Base-by-base conservation (phyloP, 2,888 invertebrate species). In the Malthinus flaveolus region DNA sequence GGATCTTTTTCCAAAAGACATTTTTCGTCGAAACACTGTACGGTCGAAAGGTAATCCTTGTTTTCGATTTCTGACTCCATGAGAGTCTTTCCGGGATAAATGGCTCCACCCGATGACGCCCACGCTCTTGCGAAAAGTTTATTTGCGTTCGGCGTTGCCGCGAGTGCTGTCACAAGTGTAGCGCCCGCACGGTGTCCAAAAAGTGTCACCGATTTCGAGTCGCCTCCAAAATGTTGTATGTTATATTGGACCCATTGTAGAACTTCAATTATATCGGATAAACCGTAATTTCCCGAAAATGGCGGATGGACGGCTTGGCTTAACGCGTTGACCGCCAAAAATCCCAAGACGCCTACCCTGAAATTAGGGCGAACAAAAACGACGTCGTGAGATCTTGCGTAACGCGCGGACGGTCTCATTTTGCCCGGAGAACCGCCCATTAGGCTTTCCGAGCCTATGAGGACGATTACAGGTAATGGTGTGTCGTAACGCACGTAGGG, bases 341-440 rank as follows among this genome's bases (percentile, higher is more conserved):
- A 95, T 3, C 96, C 96, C 54, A 78, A 62, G 5, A 70, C 74
- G 0, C 78, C 78, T 37, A 78, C 57, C 31, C 95, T 85, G 79
- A 94, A 94, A 73, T 94, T 93, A 3, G 94, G 93, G 61, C 91
- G 84, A 1, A 95, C 94, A 73, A 92, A 91, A 6, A 95, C 87
- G 1, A 93, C 88, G 73, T 93, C 90, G 59, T 89, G 86, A 1
- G 88, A 86, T 45, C 87, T 84, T 0, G 93, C 88, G 62, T 93
- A 86, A 37, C 88, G 81, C 0, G 91, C 86, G 0, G 91, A 90
- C 0, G 94, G 93, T 64, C 88, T 84, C 67, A 84, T 79, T 59
- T 83, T 82, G 3, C 89, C 88, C 0, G 91, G 89, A 6, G 90
- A 86, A 0, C 89, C 90, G 0, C 92, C 91, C 13, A 85, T 85